A percentile compares a stretch with the other conserved stretches of the same genome.
phyloP scores from a whole-genome alignment of 2,888 invertebrate species.

The Dicyrtomina minuta region DNA sequence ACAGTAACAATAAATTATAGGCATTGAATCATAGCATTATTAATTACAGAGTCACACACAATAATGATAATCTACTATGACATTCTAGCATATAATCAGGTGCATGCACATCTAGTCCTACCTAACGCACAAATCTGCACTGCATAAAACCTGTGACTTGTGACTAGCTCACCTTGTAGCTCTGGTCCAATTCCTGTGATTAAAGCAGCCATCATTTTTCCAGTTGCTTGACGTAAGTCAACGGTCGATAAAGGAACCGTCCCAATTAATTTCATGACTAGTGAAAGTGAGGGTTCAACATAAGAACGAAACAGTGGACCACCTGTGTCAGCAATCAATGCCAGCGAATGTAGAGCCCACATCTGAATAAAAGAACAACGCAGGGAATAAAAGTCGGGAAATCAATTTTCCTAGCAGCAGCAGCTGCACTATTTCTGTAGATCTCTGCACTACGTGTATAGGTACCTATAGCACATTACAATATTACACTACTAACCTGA shows the following conservation, averaged over 20 bases:
- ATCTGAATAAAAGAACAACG: conserved; percentile 67
- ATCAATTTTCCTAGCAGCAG: no score
- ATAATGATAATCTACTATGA: no score
- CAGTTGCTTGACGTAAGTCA: conserved; percentile 90
- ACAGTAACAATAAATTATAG: not conserved
- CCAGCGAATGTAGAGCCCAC: conserved; percentile 94
- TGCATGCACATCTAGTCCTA: no score
- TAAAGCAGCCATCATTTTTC: conserved; percentile 87
- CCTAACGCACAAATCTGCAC: no score
- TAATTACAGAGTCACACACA: not conserved
- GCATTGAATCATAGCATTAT: not conserved
- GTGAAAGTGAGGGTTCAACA: conserved; percentile 88
- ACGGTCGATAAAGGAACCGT: conserved; percentile 87
- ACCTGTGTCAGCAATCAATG: conserved; percentile 93
- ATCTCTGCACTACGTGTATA: no score
- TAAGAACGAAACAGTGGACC: conserved; percentile 98
- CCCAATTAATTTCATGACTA: conserved; percentile 84
- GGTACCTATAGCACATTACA: no score
- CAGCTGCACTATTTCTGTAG: no score
- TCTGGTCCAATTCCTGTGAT: conserved; percentile 99
- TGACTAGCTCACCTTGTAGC: conserved; percentile 70
- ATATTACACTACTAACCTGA: conserved; percentile 64
- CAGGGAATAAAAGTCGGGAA: no score
- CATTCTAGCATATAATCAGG: no score
- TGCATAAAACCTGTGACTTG: no score